These are phyloP conservation scores for Folsomia candida DNA, from an alignment of 2,888 invertebrate species.

Conservation along the genomic window DNA sequence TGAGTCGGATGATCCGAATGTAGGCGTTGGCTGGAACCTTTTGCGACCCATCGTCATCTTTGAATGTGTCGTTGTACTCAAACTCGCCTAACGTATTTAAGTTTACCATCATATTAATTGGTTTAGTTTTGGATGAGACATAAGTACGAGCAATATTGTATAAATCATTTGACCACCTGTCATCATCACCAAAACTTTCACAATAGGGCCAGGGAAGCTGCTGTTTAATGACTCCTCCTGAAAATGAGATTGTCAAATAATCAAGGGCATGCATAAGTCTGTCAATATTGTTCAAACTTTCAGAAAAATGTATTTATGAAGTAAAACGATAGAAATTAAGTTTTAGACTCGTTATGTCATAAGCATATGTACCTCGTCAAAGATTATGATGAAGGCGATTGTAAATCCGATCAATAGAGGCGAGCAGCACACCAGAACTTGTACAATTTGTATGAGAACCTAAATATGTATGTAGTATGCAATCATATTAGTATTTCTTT, in stretches of 20 bases:
- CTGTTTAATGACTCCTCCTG: constrained; percentile 32
- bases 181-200: constrained; percentile 32
- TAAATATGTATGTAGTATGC: background rate
- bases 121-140: background rate
- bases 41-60: constrained; percentile 17
- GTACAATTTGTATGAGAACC: constrained; percentile 29
- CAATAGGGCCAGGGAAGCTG: constrained; percentile 30
- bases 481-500: no score
- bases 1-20: constrained; percentile 22
- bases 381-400: constrained; percentile 32
- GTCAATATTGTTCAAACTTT: no score
- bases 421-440: constrained; percentile 30
- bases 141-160: no score
- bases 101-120: background rate
- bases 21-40: background rate
- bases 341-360: no score
- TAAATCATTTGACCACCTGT: no score
- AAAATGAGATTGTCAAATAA: no score
- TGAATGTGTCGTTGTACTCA: constrained; percentile 36
- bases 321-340: background rate
- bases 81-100: constrained; percentile 21
- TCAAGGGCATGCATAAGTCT: no score
- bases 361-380: constrained; percentile 37
- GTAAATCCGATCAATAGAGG: constrained; percentile 32
- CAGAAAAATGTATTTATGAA: background rate